A percentile compares a stretch with the other conserved stretches of the same genome.
Evolutionary conservation across 2,888 invertebrate species (phyloP).

Genomic region (Dasypolia templi): DNA sequence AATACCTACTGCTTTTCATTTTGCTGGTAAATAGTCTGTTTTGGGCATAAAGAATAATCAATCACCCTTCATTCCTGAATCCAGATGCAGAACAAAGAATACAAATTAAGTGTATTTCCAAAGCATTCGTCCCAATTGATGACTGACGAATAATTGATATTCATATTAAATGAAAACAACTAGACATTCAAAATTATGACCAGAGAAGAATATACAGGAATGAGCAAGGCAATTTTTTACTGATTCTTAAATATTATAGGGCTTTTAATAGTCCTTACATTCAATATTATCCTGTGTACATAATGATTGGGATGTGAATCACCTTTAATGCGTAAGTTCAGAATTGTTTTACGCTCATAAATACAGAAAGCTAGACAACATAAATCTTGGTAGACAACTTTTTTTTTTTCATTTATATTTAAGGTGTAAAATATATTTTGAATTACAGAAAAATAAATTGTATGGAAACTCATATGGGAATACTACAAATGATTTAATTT

Average conservation of each 20-base stretch:
- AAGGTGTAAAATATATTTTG: slow-evolving; percentile 24
- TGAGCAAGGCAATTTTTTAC: background rate
- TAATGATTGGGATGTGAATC: background rate
- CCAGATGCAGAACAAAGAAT: slow-evolving; percentile 6
- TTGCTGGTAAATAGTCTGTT: slow-evolving; percentile 20
- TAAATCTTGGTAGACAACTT: background rate
- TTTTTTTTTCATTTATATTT: background rate
- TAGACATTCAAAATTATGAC: background rate
- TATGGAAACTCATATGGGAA: slow-evolving; percentile 5
- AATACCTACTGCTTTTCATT: slow-evolving; percentile 15
- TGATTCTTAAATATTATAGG: background rate
- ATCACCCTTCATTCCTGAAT: background rate
- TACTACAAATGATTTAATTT: slow-evolving; percentile 28
- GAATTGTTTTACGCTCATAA: background rate
- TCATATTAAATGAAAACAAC: background rate
- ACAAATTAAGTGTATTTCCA: background rate
- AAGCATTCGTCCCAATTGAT: background rate
- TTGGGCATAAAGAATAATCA: background rate
- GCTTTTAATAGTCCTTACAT: background rate
- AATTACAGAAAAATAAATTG: slow-evolving; percentile 6
- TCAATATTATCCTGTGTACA: slow-evolving; percentile 4
- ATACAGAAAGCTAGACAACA: background rate
- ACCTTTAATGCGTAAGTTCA: background rate
- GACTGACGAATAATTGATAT: background rate
- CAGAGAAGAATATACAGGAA: background rate